A percentile compares a stretch with the other conserved stretches of the same genome.
These are phyloP conservation scores for Fulica atra DNA, from an alignment of 2,113 vertebrate species.

Conservation along the genomic window DNA sequence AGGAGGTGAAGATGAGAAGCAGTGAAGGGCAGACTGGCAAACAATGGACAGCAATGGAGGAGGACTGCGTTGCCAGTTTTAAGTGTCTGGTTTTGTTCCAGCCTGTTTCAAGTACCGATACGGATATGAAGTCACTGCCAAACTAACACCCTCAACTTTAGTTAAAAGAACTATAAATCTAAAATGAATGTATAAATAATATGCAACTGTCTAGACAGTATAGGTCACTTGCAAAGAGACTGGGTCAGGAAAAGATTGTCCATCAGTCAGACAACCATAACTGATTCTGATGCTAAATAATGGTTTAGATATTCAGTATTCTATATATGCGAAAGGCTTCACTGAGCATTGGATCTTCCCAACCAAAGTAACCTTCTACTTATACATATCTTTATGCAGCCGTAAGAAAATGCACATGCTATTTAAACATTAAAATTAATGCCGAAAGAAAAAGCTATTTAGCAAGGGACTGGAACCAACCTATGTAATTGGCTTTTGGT, in stretches of 20 bases:
- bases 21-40: background rate
- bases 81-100: background rate
- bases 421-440: conserved; percentile 85
- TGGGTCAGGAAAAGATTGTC: conserved; percentile 97
- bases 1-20: background rate
- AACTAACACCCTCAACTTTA: conserved; percentile 72
- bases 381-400: conserved; percentile 85
- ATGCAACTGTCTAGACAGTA: conserved; percentile 94
- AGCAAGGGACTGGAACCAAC: conserved; percentile 67
- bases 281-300: conserved; percentile 99
- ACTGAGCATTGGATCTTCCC: conserved; percentile 90
- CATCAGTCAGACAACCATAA: conserved; percentile 99
- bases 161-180: conserved; percentile 75
- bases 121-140: conserved; percentile 43
- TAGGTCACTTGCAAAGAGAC: conserved; percentile 95
- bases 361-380: conserved; percentile 84
- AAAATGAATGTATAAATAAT: conserved; percentile 95
- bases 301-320: conserved; percentile 95
- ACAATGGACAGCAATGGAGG: background rate
- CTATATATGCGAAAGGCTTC: conserved; percentile 98
- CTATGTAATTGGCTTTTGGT: conserved; percentile 65
- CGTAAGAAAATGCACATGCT: conserved; percentile 78
- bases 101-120: conserved; percentile 16
- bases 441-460: conserved; percentile 63
- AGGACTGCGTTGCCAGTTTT: background rate